Conservation (phyloP, 2,113 vertebrate species). For the Leucoraja erinaceus region DNA sequence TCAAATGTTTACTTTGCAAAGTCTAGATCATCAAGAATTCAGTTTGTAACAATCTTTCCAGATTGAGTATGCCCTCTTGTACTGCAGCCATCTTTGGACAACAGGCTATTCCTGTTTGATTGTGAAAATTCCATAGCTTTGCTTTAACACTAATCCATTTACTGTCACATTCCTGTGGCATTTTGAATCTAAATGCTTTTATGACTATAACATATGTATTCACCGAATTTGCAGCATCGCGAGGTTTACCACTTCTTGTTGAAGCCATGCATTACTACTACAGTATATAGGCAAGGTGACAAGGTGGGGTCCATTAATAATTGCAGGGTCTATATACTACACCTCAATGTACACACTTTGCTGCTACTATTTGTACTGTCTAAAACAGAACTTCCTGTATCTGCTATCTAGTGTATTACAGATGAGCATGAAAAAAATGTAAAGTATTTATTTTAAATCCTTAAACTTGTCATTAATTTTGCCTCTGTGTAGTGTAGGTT, state of each 20-base stretch:
- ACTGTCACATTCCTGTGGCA: slow-evolving; percentile 54
- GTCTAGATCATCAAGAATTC: slow-evolving; percentile 44
- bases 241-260: slow-evolving; percentile 63
- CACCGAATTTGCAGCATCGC: slow-evolving; percentile 52
- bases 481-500: slow-evolving; percentile 84
- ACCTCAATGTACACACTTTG: slow-evolving; percentile 77
- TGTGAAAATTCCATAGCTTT: slow-evolving; percentile 55
- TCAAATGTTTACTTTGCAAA: slow-evolving; percentile 44
- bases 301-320: slow-evolving; percentile 63
- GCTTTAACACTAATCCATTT: slow-evolving; percentile 56
- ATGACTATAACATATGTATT: slow-evolving; percentile 38
- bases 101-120: slow-evolving; percentile 48
- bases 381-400: slow-evolving; percentile 69
- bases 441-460: slow-evolving; percentile 91
- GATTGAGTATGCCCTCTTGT: slow-evolving; percentile 48
- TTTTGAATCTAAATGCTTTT: slow-evolving; percentile 44
- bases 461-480: slow-evolving; percentile 70
- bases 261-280: slow-evolving; percentile 60
- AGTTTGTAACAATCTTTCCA: slow-evolving; percentile 48
- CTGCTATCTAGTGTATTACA: slow-evolving; percentile 81
- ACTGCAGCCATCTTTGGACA: slow-evolving; percentile 52
- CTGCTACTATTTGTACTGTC: slow-evolving; percentile 89
- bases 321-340: slow-evolving; percentile 72
- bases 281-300: slow-evolving; percentile 47
- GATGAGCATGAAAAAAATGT: slow-evolving; percentile 85